Conservation (phyloP, 1,140 invertebrate genomes). For the Teleopsis dalmanni region DNA sequence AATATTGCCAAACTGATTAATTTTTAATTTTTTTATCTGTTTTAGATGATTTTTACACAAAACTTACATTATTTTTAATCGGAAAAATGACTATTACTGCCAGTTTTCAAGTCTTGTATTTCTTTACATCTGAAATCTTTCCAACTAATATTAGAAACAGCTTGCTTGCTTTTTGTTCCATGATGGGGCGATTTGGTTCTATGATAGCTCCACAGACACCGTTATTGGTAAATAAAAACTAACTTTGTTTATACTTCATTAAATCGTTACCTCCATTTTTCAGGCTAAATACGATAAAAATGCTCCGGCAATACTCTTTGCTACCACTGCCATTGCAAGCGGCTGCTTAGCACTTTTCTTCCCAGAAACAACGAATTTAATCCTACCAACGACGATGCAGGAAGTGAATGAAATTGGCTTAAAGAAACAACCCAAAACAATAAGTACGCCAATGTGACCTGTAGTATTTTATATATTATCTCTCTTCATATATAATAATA, state of each 20-base stretch:
- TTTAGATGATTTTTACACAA: constrained; percentile 36
- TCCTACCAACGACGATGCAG: constrained; percentile 57
- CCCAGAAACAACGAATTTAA: constrained; percentile 58
- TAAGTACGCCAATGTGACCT: not conserved
- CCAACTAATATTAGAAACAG: constrained; percentile 58
- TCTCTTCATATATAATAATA: no score
- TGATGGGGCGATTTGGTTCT: constrained; percentile 60
- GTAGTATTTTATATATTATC: not conserved
- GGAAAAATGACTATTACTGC: constrained; percentile 68
- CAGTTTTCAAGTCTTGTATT: constrained; percentile 61
- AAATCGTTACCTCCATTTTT: not conserved
- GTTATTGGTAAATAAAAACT: constrained; percentile 36
- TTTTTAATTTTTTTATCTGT: not conserved
- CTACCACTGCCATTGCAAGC: constrained; percentile 54
- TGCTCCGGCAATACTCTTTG: constrained; percentile 64
- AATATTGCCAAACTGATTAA: not conserved
- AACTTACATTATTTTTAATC: constrained; percentile 55
- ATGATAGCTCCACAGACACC: constrained; percentile 60
- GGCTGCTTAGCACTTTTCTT: constrained; percentile 53
- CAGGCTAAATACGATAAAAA: constrained; percentile 42
- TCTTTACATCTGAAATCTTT: constrained; percentile 64
- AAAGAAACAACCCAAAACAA: not conserved
- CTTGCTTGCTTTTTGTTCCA: constrained; percentile 56
- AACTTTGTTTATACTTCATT: not conserved
- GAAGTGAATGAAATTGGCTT: constrained; percentile 49